Evolutionary conservation across 2,113 vertebrate species (phyloP), one percentile per base, ranked within the genome.

Genomic region (Azemiops feae): DNA sequence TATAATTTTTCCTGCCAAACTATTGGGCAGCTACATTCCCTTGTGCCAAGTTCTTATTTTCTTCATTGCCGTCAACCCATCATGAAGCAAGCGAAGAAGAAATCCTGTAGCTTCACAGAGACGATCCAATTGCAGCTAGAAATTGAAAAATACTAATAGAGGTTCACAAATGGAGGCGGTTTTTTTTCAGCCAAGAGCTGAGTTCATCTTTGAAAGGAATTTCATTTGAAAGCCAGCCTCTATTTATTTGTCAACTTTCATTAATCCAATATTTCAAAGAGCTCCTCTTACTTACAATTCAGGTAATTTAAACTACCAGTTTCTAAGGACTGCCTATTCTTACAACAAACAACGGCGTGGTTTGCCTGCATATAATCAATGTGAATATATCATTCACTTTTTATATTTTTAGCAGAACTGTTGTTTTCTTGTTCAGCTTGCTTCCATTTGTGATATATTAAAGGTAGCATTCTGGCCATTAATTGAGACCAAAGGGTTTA

Each of bases 111-210:
- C 53, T 92, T 34, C 90, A 91, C 34, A 85, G 12, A 95, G 91
- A 94, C 93, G 60, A 96, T 89, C 43, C 89, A 93, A 94, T 95
- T 92, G 34, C n/a, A 94, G 90, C 94, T 95, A 92, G 93, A 94
- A 96, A 50, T 94, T 95, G 90, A 96, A 85, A 93, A 96, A 96
- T 30, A 91, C 50, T 23, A 96, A 94, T 39, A 86, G 12, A 93
- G 5, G 93, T 94, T 96, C 94, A 92, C 93, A 54, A 95, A 85
- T 88, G 90, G 52, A 92, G 94, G 94, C 60, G 2, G 88, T 69
- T 96, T 94, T 30, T 45, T 57, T 93, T 89, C 95, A 96, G 94
- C 95, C 96, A 96, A 95, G 95, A 96, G 94, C 92, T 94, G 95
- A 94, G 64, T 91, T 95, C 85, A 93, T 94, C 89, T 74, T 94